phyloP scores from a whole-genome alignment of 2,797 vertebrate genomes.

The Vespertilio murinus region DNA sequence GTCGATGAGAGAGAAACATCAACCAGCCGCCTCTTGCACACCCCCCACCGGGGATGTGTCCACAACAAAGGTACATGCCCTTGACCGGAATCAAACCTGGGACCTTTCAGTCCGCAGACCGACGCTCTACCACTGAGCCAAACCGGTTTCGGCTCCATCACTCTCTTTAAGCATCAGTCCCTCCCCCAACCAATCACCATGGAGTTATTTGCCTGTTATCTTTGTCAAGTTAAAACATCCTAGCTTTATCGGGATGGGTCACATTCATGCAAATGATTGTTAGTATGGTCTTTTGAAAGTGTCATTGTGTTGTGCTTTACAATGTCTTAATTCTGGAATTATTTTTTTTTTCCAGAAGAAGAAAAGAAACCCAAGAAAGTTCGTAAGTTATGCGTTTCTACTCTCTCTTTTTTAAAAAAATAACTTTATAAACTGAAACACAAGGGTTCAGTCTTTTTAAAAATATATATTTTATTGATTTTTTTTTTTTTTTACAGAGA shows the following conservation, averaged over 20 bases:
- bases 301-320: background rate
- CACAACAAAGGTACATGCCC: too few relatives aligned
- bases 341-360: constrained; percentile 76
- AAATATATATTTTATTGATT: too few relatives aligned
- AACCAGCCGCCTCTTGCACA: too few relatives aligned
- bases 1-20: too few relatives aligned
- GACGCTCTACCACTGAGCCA: too few relatives aligned
- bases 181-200: background rate
- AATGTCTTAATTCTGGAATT: constrained; percentile 29
- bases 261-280: background rate
- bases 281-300: background rate
- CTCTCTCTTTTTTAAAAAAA: background rate
- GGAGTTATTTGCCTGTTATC: background rate
- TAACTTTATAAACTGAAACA: too few relatives aligned
- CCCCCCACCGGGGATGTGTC: too few relatives aligned
- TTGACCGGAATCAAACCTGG: too few relatives aligned
- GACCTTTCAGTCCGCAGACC: too few relatives aligned
- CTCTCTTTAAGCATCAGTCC: background rate
- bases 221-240: background rate
- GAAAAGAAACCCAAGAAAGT: constrained; percentile 77
- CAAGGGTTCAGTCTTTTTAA: too few relatives aligned
- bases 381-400: constrained; percentile 76
- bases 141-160: too few relatives aligned
- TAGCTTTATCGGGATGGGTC: background rate
- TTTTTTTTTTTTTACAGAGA: too few relatives aligned